Base-by-base conservation (phyloP, 2,888 invertebrate genomes). In the Eurytoma adleriae region DNA sequence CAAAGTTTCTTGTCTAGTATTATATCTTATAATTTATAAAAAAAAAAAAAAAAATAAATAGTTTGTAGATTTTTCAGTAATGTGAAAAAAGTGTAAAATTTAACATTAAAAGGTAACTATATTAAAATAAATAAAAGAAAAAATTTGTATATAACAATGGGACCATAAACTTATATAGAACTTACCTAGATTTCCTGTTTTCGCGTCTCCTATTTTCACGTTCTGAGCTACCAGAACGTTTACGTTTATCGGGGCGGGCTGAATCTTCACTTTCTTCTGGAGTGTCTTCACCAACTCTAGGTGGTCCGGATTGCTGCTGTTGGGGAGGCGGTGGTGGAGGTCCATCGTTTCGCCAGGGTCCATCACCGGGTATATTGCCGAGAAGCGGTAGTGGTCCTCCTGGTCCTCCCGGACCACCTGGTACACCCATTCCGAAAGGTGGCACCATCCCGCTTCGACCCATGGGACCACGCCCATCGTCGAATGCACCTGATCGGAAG, bases 161-260 rank as follows among this genome's bases (percentile, higher is more conserved):
- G 10, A 40, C 10, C 10, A 30, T 30, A 30, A 3, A 30, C 3
- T 5, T 30, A 30, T 2, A 3, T 10, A 40, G 10, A 13, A 67
- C 75, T 80, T 5, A 82, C 82, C 82, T 79, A 1, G 82, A 83
- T 40, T 81, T 83, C 12, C 82, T 62, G 14, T 81, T 83, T 48
- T 84, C 83, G 59, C 83, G 73, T 16, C 80, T 76, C 27, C 72
- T 77, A 13, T 56, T 77, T 3, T 82, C 82, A 7, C 78, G 76
- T 0, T 83, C 82, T 1, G 72, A 13, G 50, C 73, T 82, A 13
- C n/a, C 24, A 13, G 48, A n/a, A 14, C 78, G 71, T 56, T 73
- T 80, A 18, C 48, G 50, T 57, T 78, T 80, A 24, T 68, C 62
- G 14, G 75, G 70, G 10, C 61, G 57, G 14, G 24, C 16, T 10